Conservation (phyloP, 92 coral and sea anemone genomes). For the Zoanthus gigantus region DNA sequence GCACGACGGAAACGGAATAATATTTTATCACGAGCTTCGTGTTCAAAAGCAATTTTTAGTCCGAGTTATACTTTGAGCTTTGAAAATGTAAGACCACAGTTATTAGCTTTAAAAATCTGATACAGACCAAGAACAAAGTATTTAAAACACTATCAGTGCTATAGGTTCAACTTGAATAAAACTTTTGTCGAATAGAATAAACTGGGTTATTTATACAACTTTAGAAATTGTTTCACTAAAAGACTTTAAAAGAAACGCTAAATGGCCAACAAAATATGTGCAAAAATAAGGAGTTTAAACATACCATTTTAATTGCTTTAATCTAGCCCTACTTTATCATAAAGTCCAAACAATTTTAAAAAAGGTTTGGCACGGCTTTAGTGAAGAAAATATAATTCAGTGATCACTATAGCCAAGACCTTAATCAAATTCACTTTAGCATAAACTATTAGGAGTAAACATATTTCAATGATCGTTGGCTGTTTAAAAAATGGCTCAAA, state of each 20-base stretch:
- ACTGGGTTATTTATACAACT: too few species aligned
- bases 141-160: too few species aligned
- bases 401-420: background rate
- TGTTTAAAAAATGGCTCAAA: background rate
- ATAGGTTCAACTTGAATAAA: too few species aligned
- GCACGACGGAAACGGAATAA: background rate
- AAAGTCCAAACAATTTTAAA: background rate
- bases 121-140: too few species aligned
- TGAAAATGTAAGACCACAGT: too few species aligned
- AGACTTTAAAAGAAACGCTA: too few species aligned
- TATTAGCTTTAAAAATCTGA: too few species aligned
- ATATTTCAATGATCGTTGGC: constrained; percentile 13
- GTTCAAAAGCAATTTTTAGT: background rate
- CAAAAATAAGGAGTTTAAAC: background rate
- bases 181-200: too few species aligned
- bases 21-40: background rate
- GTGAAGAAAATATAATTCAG: background rate
- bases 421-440: background rate
- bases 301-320: background rate
- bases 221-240: too few species aligned
- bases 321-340: background rate
- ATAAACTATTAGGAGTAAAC: constrained; percentile 23
- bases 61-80: background rate
- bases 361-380: background rate
- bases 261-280: too few species aligned